Evolutionary conservation across 2,888 invertebrate genomes (phyloP), one percentile per base, ranked within the genome.

Genomic region (Steinernema scapterisci): DNA sequence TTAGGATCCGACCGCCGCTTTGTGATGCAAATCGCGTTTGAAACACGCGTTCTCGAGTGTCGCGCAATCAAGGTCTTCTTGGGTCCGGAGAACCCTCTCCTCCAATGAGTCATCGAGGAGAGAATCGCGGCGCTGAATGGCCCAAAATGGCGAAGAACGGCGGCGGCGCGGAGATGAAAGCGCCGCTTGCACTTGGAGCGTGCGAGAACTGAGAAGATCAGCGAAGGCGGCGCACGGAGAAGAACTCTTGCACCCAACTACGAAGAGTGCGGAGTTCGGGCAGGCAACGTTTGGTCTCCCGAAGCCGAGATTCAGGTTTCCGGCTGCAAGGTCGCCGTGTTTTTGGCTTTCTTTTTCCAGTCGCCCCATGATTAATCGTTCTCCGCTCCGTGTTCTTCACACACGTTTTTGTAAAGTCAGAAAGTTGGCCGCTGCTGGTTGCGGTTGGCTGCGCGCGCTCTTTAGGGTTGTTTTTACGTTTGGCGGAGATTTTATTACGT

Each of bases 11-110:
- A 19, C 19, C 48, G 48, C 13, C 63, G 63, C 63, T 63, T 63
- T 63, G 63, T 63, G 31, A 63, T 63, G 63, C 63, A 63, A 63
- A 63, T 63, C 38, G 27, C 31, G 16, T 25, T 48, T 48, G 3
- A 48, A 48, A 48, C 19, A 27, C 21, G 63, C 63, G 19, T 52
- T 25, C 13, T 54, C 63, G 38, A 63, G 63, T 63, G 63, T 48
- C 63, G 31, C 63, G 31, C 31, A 63, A 63, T 63, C 63, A 63
- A 27, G 38, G 48, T 16, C 48, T 48, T 48, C 19, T 19, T 38
- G 38, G 38, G 38, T 38, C 5, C 38, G 9, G 38, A 38, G 38
- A 9, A 38, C 38, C 16, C 13, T 13, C 63, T 16, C 38, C 38
- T 38, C 38, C 21, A 54, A 54, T 63, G 63, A 63, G 63, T 63